These are phyloP conservation scores for Pampusana beccarii DNA, from an alignment of 2,113 vertebrate species.

Conservation along the genomic window DNA sequence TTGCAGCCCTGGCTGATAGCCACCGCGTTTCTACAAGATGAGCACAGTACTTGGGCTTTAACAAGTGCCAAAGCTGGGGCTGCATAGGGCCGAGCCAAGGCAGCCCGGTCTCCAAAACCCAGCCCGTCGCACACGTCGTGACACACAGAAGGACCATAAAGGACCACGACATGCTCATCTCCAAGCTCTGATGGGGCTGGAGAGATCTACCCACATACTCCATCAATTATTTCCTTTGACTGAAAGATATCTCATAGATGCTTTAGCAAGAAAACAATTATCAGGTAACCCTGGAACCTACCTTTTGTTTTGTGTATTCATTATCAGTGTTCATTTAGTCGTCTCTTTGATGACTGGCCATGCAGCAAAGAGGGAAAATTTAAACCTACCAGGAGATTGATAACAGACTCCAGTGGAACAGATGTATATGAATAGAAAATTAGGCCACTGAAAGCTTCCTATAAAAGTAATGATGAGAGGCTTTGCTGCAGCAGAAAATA, in stretches of 20 bases:
- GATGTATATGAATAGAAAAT: slow-evolving; percentile 32
- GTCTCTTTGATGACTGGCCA: neutral
- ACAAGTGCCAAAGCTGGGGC: neutral
- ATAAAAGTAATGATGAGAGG: neutral
- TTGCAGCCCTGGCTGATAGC: neutral
- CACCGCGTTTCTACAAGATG: neutral
- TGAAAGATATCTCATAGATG: neutral
- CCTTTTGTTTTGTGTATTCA: neutral
- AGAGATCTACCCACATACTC: neutral
- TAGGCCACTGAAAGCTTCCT: neutral
- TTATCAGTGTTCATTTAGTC: neutral
- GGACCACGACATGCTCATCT: fast-evolving
- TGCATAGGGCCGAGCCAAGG: neutral
- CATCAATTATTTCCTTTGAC: neutral
- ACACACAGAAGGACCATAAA: fast-evolving
- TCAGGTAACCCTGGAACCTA: neutral
- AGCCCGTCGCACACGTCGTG: neutral
- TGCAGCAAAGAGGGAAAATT: neutral
- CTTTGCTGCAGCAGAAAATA: neutral
- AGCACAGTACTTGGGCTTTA: neutral
- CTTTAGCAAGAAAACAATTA: slow-evolving; percentile 7
- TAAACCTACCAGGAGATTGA: slow-evolving; percentile 27
- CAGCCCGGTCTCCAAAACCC: neutral
- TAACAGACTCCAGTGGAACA: slow-evolving; percentile 12
- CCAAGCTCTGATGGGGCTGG: neutral